Percentiles rank a stretch among this genome's conserved stretches.
These are phyloP conservation scores for Brachypalpus laphriformis DNA, from an alignment of 2,888 invertebrate genomes.

Conservation along the genomic window DNA sequence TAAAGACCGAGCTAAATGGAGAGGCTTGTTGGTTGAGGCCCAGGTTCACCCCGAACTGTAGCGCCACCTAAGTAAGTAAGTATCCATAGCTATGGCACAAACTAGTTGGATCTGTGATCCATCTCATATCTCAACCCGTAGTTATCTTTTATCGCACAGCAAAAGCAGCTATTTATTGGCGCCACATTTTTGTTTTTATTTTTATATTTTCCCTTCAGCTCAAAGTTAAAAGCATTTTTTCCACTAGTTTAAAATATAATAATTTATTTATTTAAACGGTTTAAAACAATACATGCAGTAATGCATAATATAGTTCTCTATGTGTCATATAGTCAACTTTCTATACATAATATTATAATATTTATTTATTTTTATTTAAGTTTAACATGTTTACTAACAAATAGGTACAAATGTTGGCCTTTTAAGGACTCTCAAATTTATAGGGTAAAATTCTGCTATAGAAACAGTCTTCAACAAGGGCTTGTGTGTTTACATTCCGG, in stretches of 20 bases:
- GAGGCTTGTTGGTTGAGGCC: no score
- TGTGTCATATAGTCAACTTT: slow-evolving; percentile 23
- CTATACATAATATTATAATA: background rate
- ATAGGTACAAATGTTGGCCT: slow-evolving; percentile 66
- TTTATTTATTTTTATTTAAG: slow-evolving; percentile 8
- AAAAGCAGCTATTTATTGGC: no score
- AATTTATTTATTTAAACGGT: slow-evolving; percentile 58
- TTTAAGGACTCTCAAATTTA: slow-evolving; percentile 18
- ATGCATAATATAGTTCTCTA: slow-evolving; percentile 31
- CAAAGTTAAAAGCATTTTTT: background rate
- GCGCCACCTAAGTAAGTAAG: no score
- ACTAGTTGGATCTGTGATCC: no score
- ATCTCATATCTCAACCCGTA: no score
- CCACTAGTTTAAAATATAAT: slow-evolving; percentile 60
- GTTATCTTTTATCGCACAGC: no score
- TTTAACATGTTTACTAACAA: slow-evolving; percentile 45
- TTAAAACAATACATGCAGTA: slow-evolving; percentile 13
- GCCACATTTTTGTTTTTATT: no score
- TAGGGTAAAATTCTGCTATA: slow-evolving; percentile 42
- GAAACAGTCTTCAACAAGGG: slow-evolving; percentile 62
- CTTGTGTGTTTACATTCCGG: slow-evolving; percentile 23
- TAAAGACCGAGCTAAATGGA: no score
- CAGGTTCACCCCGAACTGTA: no score
- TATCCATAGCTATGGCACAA: no score
- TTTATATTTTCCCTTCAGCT: no score